A percentile compares a stretch with the other conserved stretches of the same genome.
These are phyloP conservation scores for Phengaris arion DNA, from an alignment of 2,888 invertebrate genomes.

Conservation along the genomic window DNA sequence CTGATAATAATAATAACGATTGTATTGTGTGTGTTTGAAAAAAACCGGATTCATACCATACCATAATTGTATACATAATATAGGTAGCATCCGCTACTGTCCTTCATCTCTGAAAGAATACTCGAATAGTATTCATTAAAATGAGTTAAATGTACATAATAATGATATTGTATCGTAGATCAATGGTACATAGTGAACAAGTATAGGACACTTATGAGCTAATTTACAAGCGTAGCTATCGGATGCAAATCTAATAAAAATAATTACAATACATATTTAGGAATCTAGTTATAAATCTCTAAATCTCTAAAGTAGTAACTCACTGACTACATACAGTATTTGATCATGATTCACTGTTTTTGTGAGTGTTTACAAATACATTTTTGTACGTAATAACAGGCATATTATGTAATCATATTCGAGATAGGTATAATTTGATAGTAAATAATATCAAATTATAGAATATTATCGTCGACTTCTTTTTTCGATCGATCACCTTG, in stretches of 20 bases:
- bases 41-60: too few relatives aligned
- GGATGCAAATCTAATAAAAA: too few relatives aligned
- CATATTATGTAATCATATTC: constrained; percentile 12
- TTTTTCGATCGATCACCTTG: constrained; percentile 24
- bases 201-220: not conserved
- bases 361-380: constrained; percentile 5
- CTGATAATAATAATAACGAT: too few relatives aligned
- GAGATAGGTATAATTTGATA: constrained; percentile 12
- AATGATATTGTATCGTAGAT: too few relatives aligned
- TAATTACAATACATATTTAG: not conserved
- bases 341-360: constrained; percentile 5
- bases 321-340: not conserved
- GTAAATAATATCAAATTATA: constrained; percentile 27
- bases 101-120: too few relatives aligned
- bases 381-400: constrained; percentile 15
- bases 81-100: too few relatives aligned
- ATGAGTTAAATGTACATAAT: too few relatives aligned
- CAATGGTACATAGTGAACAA: too few relatives aligned
- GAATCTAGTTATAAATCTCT: not conserved
- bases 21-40: too few relatives aligned
- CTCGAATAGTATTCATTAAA: too few relatives aligned
- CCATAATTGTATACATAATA: too few relatives aligned
- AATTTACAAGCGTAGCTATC: not conserved
- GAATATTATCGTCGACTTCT: constrained; percentile 19
- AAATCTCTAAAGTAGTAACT: not conserved